Evolutionary conservation across 1,140 invertebrate genomes (phyloP).

Genomic region (Patella vulgata): DNA sequence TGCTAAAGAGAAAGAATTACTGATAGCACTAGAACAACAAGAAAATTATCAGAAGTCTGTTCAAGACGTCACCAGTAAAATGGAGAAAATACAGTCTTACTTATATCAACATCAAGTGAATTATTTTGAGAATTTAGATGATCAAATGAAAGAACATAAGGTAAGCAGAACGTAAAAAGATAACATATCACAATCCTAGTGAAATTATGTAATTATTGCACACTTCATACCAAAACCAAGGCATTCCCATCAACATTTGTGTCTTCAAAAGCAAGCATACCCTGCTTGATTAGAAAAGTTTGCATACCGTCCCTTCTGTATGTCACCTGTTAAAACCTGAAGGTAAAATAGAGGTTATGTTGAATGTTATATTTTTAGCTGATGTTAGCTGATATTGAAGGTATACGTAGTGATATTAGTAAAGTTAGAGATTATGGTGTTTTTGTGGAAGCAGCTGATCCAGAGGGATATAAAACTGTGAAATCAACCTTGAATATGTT

Average conservation of each 20-base stretch:
- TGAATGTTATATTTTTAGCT: no score
- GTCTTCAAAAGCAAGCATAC: no score
- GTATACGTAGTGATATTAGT: slow-evolving; percentile 47
- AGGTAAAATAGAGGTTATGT: no score
- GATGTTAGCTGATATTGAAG: slow-evolving; percentile 42
- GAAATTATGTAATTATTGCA: no score
- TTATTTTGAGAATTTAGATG: slow-evolving; percentile 20
- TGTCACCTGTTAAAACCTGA: no score
- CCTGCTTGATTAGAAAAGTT: no score
- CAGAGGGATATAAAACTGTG: slow-evolving; percentile 52
- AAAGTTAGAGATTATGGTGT: slow-evolving; percentile 43
- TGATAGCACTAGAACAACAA: slow-evolving; percentile 50
- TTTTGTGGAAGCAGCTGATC: slow-evolving; percentile 48
- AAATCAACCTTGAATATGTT: slow-evolving; percentile 55
- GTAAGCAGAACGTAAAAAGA: slow-evolving; percentile 22
- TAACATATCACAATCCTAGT: no score
- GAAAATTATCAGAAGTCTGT: slow-evolving; percentile 52
- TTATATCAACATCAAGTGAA: no score
- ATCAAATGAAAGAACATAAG: slow-evolving; percentile 46
- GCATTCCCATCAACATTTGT: no score
- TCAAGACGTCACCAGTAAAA: slow-evolving; percentile 50
- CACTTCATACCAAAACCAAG: no score
- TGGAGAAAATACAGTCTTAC: slow-evolving; percentile 42
- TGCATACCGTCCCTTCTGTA: no score
- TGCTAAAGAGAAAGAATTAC: slow-evolving; percentile 52